Conservation (phyloP, 2,113 vertebrate species). For the Chamaetylas fuelleborni region DNA sequence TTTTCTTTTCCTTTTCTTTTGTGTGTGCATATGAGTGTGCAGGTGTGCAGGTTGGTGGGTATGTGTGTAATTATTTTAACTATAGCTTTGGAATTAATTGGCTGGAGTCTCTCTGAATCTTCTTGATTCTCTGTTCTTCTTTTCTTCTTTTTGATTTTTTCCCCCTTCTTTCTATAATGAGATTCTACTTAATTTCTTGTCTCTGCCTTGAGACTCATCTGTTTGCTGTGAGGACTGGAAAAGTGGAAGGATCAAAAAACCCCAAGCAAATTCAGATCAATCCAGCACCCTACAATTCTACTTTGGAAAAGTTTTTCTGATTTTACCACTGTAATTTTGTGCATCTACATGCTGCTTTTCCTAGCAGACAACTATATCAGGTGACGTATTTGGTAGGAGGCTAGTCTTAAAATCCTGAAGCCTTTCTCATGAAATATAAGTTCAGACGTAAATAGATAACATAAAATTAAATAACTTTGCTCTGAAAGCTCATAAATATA, state of each 20-base stretch:
- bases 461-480: conserved; percentile 46
- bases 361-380: conserved; percentile 63
- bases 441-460: conserved; percentile 7
- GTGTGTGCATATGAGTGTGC: neutral
- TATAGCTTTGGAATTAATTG: conserved; percentile 56
- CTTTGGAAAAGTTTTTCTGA: conserved; percentile 60
- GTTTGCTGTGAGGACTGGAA: conserved; percentile 69
- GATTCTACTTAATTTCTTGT: conserved; percentile 57
- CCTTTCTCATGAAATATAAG: conserved; percentile 20
- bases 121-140: conserved; percentile 74
- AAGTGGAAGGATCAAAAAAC: conserved; percentile 66
- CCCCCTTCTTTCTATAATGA: conserved; percentile 18
- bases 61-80: conserved; percentile 41
- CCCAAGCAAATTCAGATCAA: conserved; percentile 38
- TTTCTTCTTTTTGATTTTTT: neutral
- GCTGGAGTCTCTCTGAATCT: conserved; percentile 57
- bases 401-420: neutral
- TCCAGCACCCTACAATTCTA: conserved; percentile 16
- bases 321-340: conserved; percentile 54
- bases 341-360: conserved; percentile 42
- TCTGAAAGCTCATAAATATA: conserved; percentile 49
- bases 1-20: neutral
- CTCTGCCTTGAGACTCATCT: conserved; percentile 71
- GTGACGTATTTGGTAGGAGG: conserved; percentile 34
- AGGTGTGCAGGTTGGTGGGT: conserved; percentile 14